These are phyloP conservation scores for Spinibarbus caldwelli DNA, from an alignment of 2,797 vertebrate genomes.

Conservation along the genomic window DNA sequence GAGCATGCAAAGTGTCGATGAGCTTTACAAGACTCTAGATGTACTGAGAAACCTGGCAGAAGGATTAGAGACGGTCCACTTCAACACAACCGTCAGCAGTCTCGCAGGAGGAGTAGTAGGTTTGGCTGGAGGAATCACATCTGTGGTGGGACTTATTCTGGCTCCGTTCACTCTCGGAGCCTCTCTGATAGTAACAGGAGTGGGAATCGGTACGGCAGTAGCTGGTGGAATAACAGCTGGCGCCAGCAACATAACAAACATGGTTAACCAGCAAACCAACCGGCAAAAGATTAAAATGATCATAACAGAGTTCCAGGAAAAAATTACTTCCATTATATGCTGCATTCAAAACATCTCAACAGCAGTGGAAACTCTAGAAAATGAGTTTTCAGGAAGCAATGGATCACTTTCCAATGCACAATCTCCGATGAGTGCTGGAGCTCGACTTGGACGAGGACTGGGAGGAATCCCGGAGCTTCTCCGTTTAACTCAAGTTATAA, in stretches of 20 bases:
- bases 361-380: neutral
- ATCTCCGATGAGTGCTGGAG: fast-evolving
- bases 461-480: neutral
- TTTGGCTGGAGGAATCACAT: constrained; percentile 70
- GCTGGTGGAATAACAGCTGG: constrained; percentile 75
- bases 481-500: neutral
- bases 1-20: neutral
- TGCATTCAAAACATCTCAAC: constrained; percentile 60
- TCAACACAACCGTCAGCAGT: constrained; percentile 52
- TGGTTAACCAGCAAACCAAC: constrained; percentile 71
- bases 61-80: constrained; percentile 51
- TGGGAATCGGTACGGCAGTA: constrained; percentile 71
- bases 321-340: constrained; percentile 68
- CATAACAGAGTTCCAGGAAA: constrained; percentile 72
- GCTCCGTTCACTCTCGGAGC: constrained; percentile 73
- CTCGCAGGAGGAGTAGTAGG: constrained; percentile 72
- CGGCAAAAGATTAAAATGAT: constrained; percentile 74
- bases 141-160: constrained; percentile 73
- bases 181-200: constrained; percentile 73
- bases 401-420: neutral
- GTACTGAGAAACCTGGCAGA: constrained; percentile 20
- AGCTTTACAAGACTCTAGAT: neutral
- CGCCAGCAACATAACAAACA: constrained; percentile 72
- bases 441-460: neutral
- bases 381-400: neutral